Conservation (phyloP, 1,140 invertebrate species). For the Apis cerana region DNA sequence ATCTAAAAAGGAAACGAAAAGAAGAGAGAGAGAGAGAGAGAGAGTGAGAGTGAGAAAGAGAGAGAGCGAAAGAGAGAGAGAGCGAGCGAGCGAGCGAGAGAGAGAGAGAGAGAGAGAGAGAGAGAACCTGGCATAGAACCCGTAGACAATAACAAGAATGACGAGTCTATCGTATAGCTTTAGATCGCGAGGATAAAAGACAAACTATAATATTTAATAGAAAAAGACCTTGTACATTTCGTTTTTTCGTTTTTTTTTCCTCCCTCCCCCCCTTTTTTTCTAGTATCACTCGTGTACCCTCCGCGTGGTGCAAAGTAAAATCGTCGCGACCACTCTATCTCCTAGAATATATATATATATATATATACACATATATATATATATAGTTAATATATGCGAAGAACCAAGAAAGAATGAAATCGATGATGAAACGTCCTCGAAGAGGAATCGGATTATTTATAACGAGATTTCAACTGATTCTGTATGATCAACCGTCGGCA, state of each 20-base stretch:
- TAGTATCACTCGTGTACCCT: constrained; percentile 60
- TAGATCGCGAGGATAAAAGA: constrained; percentile 72
- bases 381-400: constrained; percentile 45
- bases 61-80: not conserved
- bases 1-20: too few species aligned
- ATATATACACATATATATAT: constrained; percentile 37
- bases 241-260: constrained; percentile 32
- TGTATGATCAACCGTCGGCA: not conserved
- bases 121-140: constrained; percentile 34
- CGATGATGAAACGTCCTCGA: not conserved
- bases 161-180: constrained; percentile 69
- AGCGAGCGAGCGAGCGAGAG: not conserved
- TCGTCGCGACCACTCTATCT: constrained; percentile 39
- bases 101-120: not conserved
- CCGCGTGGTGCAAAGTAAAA: constrained; percentile 45
- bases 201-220: constrained; percentile 75
- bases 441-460: not conserved
- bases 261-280: constrained; percentile 24
- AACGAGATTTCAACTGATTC: not conserved
- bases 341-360: constrained; percentile 51
- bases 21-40: too few species aligned
- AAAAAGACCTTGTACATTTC: constrained; percentile 59
- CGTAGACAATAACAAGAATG: constrained; percentile 58
- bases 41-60: too few species aligned
- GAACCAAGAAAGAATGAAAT: not conserved